Evolutionary conservation across 2,797 vertebrate genomes (phyloP).

Genomic region (Chelon labrosus): DNA sequence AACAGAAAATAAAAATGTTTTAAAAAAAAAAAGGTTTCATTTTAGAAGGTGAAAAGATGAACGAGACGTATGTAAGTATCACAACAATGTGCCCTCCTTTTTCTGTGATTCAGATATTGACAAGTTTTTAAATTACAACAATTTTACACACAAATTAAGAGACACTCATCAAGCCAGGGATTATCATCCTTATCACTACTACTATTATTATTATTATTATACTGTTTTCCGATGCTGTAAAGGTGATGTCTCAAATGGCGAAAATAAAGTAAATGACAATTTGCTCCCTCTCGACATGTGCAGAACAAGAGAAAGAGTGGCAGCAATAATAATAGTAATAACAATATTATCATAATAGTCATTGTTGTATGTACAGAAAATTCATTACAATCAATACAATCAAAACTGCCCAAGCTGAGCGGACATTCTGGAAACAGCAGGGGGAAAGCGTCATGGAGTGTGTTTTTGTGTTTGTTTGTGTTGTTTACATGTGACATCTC

Average conservation of each 20-base stretch:
- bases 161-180: conserved; percentile 87
- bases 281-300: conserved; percentile 75
- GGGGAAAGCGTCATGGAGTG: conserved; percentile 67
- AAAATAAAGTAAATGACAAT: conserved; percentile 61
- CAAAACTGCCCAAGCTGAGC: conserved; percentile 89
- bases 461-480: conserved; percentile 21
- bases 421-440: conserved; percentile 86
- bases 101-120: conserved; percentile 83
- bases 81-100: conserved; percentile 83
- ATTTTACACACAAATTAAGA: conserved; percentile 87
- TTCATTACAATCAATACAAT: conserved; percentile 89
- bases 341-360: conserved; percentile 82
- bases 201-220: conserved; percentile 79
- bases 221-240: conserved; percentile 78
- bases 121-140: conserved; percentile 87
- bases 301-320: conserved; percentile 74
- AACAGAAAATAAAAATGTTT: conserved; percentile 24
- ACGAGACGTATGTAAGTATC: conserved; percentile 70
- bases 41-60: conserved; percentile 55
- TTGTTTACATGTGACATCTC: conserved; percentile 49
- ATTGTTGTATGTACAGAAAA: conserved; percentile 85
- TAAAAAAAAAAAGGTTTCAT: conserved; percentile 39
- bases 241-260: conserved; percentile 67
- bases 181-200: conserved; percentile 84
- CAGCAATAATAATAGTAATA: conserved; percentile 83